Percentiles rank a stretch among this genome's conserved stretches.
These are phyloP conservation scores for Leptoteleia sp. DNA, from an alignment of 1,140 invertebrate genomes.

Conservation along the genomic window DNA sequence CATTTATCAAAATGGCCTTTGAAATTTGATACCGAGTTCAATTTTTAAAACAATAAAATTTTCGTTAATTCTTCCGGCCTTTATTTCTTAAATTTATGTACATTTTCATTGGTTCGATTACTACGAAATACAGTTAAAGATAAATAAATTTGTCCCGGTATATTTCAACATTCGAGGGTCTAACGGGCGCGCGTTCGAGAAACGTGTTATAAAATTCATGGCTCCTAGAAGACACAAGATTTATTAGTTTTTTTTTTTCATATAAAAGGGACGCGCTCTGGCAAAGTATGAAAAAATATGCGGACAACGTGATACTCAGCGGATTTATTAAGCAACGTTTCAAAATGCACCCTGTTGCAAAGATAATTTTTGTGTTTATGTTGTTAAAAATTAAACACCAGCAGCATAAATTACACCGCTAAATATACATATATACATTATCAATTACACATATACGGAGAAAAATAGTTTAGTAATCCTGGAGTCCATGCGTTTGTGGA, in stretches of 20 bases:
- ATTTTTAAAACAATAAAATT: too few relatives aligned
- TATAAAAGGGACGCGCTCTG: background rate
- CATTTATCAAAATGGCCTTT: too few relatives aligned
- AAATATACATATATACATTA: too few relatives aligned
- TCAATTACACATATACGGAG: too few relatives aligned
- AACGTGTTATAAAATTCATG: conserved; percentile 4
- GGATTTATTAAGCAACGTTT: background rate
- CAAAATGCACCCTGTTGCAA: background rate
- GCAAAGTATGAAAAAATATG: background rate
- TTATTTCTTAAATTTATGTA: too few relatives aligned
- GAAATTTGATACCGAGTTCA: too few relatives aligned
- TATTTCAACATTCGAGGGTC: background rate
- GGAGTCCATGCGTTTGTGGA: too few relatives aligned
- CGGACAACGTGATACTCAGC: background rate
- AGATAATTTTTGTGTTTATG: background rate
- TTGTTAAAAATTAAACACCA: too few relatives aligned
- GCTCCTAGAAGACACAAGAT: conserved; percentile 1
- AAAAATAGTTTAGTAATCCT: too few relatives aligned
- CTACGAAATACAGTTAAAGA: background rate
- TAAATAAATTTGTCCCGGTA: background rate
- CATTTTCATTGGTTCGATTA: background rate
- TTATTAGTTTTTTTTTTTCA: conserved; percentile 3
- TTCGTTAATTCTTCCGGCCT: too few relatives aligned
- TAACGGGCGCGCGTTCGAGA: background rate
- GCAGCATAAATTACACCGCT: too few relatives aligned